phyloP scores from a whole-genome alignment of 2,797 vertebrate species.

The Acipenser transmontanus region DNA sequence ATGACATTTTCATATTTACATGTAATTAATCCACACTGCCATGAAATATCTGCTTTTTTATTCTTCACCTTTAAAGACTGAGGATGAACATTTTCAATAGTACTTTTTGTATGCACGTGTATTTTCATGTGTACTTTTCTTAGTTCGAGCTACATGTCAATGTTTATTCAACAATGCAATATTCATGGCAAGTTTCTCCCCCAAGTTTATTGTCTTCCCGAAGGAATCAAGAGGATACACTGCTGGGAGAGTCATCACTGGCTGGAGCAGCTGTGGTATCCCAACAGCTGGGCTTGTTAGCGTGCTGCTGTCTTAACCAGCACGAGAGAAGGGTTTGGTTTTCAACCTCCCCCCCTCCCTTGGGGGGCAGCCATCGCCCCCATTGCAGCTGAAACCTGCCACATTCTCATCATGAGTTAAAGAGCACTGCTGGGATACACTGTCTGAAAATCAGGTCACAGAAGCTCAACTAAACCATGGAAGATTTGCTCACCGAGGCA shows the following conservation, averaged over 20 bases:
- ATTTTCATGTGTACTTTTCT: neutral
- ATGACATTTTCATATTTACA: neutral
- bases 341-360: neutral
- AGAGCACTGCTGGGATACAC: constrained; percentile 2
- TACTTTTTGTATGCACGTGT: no score
- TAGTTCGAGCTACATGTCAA: neutral
- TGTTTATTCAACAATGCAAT: no score
- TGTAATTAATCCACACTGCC: neutral
- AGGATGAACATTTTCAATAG: neutral
- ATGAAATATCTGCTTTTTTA: neutral
- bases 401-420: constrained; percentile 14
- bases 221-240: constrained; percentile 33
- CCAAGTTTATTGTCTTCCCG: constrained; percentile 14
- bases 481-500: neutral
- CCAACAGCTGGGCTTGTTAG: constrained; percentile 26
- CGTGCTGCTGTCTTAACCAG: constrained; percentile 14
- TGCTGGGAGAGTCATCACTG: constrained; percentile 19
- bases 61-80: neutral
- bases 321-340: no score
- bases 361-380: neutral
- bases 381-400: constrained; percentile 6
- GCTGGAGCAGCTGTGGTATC: constrained; percentile 28
- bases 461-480: neutral
- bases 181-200: neutral
- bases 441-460: neutral